phyloP scores from a whole-genome alignment of 2,113 vertebrate genomes.

The Platycercus adscitus region DNA sequence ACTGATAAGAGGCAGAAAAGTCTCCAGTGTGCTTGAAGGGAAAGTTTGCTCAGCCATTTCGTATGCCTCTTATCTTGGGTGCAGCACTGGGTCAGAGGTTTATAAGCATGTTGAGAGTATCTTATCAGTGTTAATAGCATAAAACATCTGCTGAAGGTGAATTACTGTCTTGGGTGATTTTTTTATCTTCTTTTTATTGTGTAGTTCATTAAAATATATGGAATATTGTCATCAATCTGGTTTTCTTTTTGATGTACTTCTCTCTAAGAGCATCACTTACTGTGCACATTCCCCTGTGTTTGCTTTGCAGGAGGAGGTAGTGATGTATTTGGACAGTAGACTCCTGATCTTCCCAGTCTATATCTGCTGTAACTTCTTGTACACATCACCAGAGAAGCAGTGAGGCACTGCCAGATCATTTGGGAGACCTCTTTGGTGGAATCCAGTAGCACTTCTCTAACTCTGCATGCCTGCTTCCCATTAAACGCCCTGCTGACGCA shows the following conservation, averaged over 20 bases:
- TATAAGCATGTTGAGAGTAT: background rate
- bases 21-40: background rate
- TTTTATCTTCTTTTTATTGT: background rate
- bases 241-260: background rate
- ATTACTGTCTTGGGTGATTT: background rate
- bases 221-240: background rate
- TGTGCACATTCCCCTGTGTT: background rate
- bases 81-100: background rate
- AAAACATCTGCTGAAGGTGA: background rate
- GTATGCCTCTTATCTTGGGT: background rate
- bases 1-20: background rate
- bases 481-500: background rate
- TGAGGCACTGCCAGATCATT: slow-evolving; percentile 51
- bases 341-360: slow-evolving; percentile 93
- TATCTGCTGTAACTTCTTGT: slow-evolving; percentile 97
- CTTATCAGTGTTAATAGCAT: accelerated
- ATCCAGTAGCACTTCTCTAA: slow-evolving; percentile 5
- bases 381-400: slow-evolving; percentile 85
- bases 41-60: background rate
- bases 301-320: slow-evolving; percentile 88
- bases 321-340: slow-evolving; percentile 95
- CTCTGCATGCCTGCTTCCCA: slow-evolving; percentile 1
- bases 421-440: background rate
- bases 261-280: accelerated
- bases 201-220: accelerated